Conservation (phyloP, 1,140 invertebrate species). For the Halesus radiatus region DNA sequence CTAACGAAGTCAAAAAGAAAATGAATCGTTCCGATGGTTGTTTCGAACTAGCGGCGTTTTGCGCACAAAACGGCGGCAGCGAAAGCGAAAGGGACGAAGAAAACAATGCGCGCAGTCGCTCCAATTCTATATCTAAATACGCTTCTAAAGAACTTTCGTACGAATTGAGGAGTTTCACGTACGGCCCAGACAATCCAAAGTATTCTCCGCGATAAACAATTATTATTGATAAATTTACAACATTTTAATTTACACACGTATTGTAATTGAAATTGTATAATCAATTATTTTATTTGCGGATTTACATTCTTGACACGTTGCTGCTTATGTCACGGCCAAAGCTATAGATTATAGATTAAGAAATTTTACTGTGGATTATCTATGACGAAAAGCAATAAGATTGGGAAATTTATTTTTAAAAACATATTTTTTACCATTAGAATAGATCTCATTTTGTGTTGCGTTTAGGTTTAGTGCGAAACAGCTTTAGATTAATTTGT, state of each 20-base stretch:
- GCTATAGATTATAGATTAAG: background rate
- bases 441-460: constrained; percentile 26
- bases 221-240: too few species aligned
- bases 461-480: background rate
- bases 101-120: background rate
- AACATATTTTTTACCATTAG: constrained; percentile 22
- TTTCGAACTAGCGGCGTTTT: constrained; percentile 43
- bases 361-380: background rate
- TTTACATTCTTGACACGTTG: too few species aligned
- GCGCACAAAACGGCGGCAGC: background rate
- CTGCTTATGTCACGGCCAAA: constrained; percentile 2
- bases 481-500: background rate
- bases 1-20: constrained; percentile 58
- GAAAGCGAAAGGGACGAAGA: background rate
- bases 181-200: constrained; percentile 68
- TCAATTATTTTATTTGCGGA: background rate
- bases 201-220: constrained; percentile 64
- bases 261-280: too few species aligned
- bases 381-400: background rate
- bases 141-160: constrained; percentile 64
- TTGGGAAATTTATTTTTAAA: constrained; percentile 20
- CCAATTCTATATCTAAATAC: constrained; percentile 7
- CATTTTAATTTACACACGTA: too few species aligned
- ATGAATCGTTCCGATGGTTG: constrained; percentile 47
- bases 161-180: constrained; percentile 68